phyloP scores from a whole-genome alignment of 2,888 invertebrate species.

The Lingula anatina region DNA sequence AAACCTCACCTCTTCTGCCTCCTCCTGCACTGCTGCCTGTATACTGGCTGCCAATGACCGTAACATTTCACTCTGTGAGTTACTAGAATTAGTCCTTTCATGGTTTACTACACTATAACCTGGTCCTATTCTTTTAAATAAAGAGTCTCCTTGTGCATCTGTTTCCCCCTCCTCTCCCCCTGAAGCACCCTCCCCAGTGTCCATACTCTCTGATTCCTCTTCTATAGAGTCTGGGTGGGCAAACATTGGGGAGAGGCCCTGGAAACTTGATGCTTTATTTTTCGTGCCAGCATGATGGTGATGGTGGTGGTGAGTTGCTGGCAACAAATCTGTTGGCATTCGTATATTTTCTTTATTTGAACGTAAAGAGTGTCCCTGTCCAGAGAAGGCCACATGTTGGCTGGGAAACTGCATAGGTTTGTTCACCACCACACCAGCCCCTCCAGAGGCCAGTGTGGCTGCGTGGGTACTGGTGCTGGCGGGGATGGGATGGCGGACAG shows the following conservation, averaged over 20 bases:
- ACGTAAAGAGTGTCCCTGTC: slow-evolving; percentile 27
- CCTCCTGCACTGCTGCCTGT: too few relatives aligned
- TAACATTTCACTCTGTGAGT: slow-evolving; percentile 23
- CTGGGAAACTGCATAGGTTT: slow-evolving; percentile 12
- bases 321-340: slow-evolving; percentile 8
- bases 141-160: too few relatives aligned
- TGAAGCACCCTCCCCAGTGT: slow-evolving; percentile 9
- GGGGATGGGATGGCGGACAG: not conserved
- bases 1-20: too few relatives aligned
- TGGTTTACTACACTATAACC: slow-evolving; percentile 34
- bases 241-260: too few relatives aligned
- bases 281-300: too few relatives aligned
- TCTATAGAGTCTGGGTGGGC: slow-evolving; percentile 24
- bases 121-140: slow-evolving; percentile 36
- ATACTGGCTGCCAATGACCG: slow-evolving; percentile 25
- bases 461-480: not conserved
- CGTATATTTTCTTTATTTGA: slow-evolving; percentile 1
- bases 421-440: slow-evolving; percentile 3
- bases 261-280: too few relatives aligned
- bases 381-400: slow-evolving; percentile 20
- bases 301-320: too few relatives aligned
- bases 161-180: too few relatives aligned
- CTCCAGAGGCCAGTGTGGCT: not conserved
- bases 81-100: slow-evolving; percentile 17
- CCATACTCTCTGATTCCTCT: slow-evolving; percentile 21